Conservation (phyloP, 2,797 vertebrate genomes). For the Rhynchotus rufescens region DNA sequence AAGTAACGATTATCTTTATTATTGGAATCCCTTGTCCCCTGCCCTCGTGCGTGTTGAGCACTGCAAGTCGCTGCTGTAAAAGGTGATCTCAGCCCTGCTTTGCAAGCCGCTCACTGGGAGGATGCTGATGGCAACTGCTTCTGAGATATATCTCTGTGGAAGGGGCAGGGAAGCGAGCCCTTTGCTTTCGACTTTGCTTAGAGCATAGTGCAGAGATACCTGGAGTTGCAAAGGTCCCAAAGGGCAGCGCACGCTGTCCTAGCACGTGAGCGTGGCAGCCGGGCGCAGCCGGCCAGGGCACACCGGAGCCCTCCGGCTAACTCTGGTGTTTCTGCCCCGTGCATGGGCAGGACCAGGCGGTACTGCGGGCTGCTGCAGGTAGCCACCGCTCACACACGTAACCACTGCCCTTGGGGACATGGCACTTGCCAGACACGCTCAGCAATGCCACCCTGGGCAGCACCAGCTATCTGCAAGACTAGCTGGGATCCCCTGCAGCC, state of each 20-base stretch:
- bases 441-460: accelerated
- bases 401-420: accelerated
- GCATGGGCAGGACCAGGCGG: accelerated
- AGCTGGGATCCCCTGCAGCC: accelerated
- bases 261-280: neutral
- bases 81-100: neutral
- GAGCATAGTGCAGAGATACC: neutral
- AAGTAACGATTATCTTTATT: conserved; percentile 1
- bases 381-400: neutral
- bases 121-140: neutral
- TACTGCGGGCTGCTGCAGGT: neutral
- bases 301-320: accelerated
- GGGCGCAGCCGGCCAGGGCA: neutral
- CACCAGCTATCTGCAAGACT: accelerated
- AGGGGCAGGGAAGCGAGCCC: neutral
- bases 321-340: accelerated
- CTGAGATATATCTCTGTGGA: accelerated
- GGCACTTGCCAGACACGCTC: accelerated
- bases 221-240: too few relatives aligned
- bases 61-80: neutral
- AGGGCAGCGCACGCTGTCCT: accelerated
- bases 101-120: neutral
- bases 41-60: neutral
- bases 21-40: neutral
- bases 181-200: neutral